These are phyloP conservation scores for Hirudinaria manillensis DNA, from an alignment of 2,888 invertebrate species.

Conservation along the genomic window DNA sequence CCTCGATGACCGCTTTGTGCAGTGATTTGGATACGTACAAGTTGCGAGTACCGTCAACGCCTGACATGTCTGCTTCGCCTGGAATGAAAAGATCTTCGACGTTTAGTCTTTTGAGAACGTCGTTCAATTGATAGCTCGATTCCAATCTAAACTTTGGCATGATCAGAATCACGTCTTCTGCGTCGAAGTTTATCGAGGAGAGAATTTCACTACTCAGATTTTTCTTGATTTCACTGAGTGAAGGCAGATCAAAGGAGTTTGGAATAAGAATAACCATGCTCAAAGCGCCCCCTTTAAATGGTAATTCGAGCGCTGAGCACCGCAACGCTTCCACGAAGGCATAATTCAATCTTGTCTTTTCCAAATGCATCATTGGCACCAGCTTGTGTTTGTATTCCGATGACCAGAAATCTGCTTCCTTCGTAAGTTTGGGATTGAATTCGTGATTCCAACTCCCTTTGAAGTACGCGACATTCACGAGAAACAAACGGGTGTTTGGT, in stretches of 20 bases:
- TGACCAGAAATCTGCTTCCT: constrained; percentile 61
- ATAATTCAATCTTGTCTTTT: background rate
- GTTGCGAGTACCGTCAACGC: constrained; percentile 42
- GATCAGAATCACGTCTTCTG: constrained; percentile 32
- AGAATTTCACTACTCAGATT: constrained; percentile 29
- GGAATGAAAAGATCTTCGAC: constrained; percentile 41
- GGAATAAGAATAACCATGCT: constrained; percentile 41
- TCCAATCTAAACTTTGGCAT: constrained; percentile 41
- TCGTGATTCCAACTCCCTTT: constrained; percentile 49
- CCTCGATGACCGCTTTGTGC: constrained; percentile 49
- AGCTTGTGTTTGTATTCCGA: background rate
- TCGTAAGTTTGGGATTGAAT: constrained; percentile 63
- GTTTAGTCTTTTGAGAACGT: constrained; percentile 36
- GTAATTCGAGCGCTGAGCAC: constrained; percentile 61
- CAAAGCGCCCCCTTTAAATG: constrained; percentile 57
- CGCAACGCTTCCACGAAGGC: background rate
- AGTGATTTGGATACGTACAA: constrained; percentile 45
- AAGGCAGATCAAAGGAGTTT: background rate
- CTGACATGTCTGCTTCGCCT: constrained; percentile 46
- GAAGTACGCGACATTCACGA: constrained; percentile 54
- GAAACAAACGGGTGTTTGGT: constrained; percentile 44
- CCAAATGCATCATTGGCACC: constrained; percentile 20
- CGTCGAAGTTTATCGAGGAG: background rate
- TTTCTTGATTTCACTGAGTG: constrained; percentile 28
- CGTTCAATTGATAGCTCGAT: constrained; percentile 33